Percentiles rank a stretch among this genome's conserved stretches.
Conservation (phyloP, 2,888 invertebrate species). For the Acrobasis consociella region DNA sequence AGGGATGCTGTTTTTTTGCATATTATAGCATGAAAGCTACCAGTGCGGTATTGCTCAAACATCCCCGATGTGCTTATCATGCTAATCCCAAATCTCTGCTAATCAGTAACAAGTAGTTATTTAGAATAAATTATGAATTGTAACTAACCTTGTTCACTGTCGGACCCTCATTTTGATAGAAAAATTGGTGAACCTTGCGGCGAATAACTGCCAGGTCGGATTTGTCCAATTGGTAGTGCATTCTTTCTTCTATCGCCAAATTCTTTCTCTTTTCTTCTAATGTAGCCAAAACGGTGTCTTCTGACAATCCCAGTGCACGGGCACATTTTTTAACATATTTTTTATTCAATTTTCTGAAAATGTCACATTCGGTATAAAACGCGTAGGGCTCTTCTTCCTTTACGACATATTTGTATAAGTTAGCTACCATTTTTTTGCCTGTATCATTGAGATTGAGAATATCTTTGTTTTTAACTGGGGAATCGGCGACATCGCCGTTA, state of each 20-base stretch:
- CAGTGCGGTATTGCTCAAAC: too few species aligned
- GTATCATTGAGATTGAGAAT: neutral
- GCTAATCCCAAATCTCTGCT: too few species aligned
- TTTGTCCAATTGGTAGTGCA: neutral
- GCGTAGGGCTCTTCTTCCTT: neutral
- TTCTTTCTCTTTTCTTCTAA: neutral
- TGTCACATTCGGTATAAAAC: neutral
- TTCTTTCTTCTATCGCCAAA: neutral
- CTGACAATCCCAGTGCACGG: neutral
- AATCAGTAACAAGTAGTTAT: too few species aligned
- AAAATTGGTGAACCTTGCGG: neutral
- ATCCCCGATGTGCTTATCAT: too few species aligned
- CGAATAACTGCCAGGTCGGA: neutral
- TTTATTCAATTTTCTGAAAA: neutral
- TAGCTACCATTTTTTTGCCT: neutral
- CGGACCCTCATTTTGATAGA: neutral
- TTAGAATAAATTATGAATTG: neutral
- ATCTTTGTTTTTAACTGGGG: neutral
- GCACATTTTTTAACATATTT: neutral
- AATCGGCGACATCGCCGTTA: neutral
- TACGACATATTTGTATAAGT: neutral
- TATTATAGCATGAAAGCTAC: too few species aligned
- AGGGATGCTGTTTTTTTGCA: too few species aligned
- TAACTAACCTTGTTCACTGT: neutral
- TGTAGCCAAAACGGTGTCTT: neutral